These are phyloP conservation scores for Acomys russatus DNA, from an alignment of 2,797 vertebrate genomes.

Conservation along the genomic window DNA sequence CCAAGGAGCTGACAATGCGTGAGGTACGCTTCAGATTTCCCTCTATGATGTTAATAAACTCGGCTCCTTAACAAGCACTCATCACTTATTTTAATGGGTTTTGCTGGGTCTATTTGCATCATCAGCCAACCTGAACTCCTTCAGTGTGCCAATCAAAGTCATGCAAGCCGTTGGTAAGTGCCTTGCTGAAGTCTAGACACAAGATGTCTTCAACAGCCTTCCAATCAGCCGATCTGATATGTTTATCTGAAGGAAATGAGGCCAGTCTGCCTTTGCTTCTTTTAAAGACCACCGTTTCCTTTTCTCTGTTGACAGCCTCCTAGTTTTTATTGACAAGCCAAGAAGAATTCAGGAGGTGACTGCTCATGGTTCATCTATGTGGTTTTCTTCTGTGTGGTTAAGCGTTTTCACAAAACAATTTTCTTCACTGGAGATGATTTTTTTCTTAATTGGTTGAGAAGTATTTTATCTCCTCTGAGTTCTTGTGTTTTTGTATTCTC, in stretches of 20 bases:
- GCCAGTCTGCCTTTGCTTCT: neutral
- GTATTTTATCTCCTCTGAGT: neutral
- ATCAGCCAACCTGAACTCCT: constrained; percentile 31
- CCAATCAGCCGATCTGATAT: neutral
- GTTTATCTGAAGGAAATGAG: constrained; percentile 22
- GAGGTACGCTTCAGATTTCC: neutral
- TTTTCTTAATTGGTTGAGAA: neutral
- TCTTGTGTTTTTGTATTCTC: neutral
- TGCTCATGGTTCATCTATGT: neutral
- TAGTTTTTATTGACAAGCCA: constrained; percentile 45
- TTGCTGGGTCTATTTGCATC: neutral
- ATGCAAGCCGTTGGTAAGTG: neutral
- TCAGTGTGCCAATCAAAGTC: constrained; percentile 25
- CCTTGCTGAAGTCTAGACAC: constrained; percentile 24
- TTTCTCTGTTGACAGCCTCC: constrained; percentile 51
- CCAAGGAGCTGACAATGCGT: neutral
- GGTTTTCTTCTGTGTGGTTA: neutral
- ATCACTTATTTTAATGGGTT: neutral
- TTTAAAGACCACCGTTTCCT: constrained; percentile 63
- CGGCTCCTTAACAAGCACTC: neutral
- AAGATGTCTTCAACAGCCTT: constrained; percentile 4
- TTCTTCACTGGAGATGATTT: neutral
- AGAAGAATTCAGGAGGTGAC: neutral
- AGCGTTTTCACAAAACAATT: constrained; percentile 39
- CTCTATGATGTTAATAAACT: neutral